Evolutionary conservation across 2,888 invertebrate species (phyloP).

Genomic region (Leptarthrus brevirostris): DNA sequence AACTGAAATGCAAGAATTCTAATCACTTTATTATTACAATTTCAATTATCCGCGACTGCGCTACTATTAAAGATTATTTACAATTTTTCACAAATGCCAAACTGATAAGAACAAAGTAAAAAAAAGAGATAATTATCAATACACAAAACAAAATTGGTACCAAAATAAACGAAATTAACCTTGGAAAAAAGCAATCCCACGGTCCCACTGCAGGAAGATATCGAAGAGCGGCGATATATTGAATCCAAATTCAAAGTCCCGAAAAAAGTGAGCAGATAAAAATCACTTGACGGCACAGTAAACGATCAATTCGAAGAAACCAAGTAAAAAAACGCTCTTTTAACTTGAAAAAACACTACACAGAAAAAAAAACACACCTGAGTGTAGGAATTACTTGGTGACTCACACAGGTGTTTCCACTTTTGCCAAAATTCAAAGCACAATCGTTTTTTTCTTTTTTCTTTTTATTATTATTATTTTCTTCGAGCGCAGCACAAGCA

Average conservation of each 20-base stretch:
- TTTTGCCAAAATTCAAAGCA: constrained; percentile 46
- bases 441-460: constrained; percentile 20
- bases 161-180: constrained; percentile 17
- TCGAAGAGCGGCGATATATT: neutral
- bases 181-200: neutral
- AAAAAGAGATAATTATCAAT: neutral
- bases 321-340: neutral
- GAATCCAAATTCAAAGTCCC: constrained; percentile 11
- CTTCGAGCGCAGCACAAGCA: neutral
- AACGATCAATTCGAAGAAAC: constrained; percentile 37
- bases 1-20: too few species aligned
- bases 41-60: too few species aligned
- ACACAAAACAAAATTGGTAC: constrained; percentile 6
- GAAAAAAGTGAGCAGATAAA: constrained; percentile 27
- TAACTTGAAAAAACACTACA: constrained; percentile 20
- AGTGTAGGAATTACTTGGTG: constrained; percentile 35
- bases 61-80: neutral
- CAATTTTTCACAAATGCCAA: neutral
- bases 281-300: constrained; percentile 29
- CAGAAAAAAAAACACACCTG: constrained; percentile 31
- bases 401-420: constrained; percentile 49
- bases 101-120: neutral
- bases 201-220: neutral
- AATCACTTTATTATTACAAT: too few species aligned
- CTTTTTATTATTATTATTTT: constrained; percentile 1